Base-by-base conservation (phyloP, 1,140 invertebrate genomes). In the Zaprionus davidi region DNA sequence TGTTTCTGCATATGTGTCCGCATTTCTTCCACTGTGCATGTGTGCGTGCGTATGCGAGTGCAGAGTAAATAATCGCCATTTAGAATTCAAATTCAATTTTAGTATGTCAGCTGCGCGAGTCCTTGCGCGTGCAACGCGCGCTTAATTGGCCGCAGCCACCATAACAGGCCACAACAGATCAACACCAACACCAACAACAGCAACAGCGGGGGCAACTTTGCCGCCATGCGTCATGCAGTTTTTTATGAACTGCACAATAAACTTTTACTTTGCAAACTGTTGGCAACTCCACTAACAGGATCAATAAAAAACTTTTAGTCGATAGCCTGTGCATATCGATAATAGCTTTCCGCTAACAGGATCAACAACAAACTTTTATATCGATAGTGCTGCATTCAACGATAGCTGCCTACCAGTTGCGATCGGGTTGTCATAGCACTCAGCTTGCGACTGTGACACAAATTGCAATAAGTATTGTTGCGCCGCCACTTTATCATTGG, bases 71-170 rank as follows among this genome's bases (percentile, higher is more conserved):
- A 83, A 87, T 88, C 70, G 58, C 56, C 73, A 83, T 82, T 82
- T 70, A 68, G 78, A 82, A 87, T 83, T 80, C 68, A 88, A 88
- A 88, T 87, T 88, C 77, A 87, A 88, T 83, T 83, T 87, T 64
- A 24, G 22, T 31, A 34, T 57, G 59, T 64, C 53, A 71, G 67
- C 59, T 51, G 46, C 34, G 55, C 68, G 58, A 38, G 51, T 38
- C 13, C 66, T 53, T 70, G 76, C 73, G 7, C 66, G 56, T 70
- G 80, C 77, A 70, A 24, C 59, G 38, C 57, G 58, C 76, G 63
- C 76, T 69, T 87, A 87, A 86, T 86, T 86, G 82, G 71, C 75
- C 68, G n/a, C 66, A 74, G 38, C 28, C 22, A 36, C n/a, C 28
- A 69, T 60, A 68, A 56, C 46, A 68, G 28, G 28, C 60, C 62